phyloP scores from a whole-genome alignment of 1,140 invertebrate genomes.

The Ceratoteleas bidentatus region DNA sequence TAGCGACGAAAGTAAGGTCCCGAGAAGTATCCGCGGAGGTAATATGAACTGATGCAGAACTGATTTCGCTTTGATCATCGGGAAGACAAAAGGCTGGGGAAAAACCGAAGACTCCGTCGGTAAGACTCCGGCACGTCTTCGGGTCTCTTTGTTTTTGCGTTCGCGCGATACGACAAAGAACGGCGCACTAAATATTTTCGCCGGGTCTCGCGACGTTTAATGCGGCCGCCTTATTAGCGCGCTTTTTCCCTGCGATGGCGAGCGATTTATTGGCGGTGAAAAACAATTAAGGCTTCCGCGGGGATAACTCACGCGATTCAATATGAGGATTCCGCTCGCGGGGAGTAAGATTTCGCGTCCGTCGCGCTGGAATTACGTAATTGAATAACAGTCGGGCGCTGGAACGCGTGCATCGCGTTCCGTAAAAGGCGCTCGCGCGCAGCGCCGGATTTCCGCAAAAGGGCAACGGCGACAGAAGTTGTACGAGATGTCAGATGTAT shows the following conservation, averaged over 20 bases:
- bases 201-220: not conserved
- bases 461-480: slow-evolving; percentile 57
- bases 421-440: slow-evolving; percentile 49
- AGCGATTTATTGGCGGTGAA: slow-evolving; percentile 43
- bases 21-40: slow-evolving; percentile 25
- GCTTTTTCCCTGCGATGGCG: slow-evolving; percentile 8
- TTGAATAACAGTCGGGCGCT: slow-evolving; percentile 25
- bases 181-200: slow-evolving; percentile 6
- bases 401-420: slow-evolving; percentile 35
- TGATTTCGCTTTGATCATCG: slow-evolving; percentile 42
- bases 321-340: slow-evolving; percentile 50
- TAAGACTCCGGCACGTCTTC: not conserved
- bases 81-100: slow-evolving; percentile 29
- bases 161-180: slow-evolving; percentile 20
- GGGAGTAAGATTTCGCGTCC: slow-evolving; percentile 57
- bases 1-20: slow-evolving; percentile 28
- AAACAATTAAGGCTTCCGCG: slow-evolving; percentile 51
- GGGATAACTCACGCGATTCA: slow-evolving; percentile 39
- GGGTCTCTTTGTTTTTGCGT: slow-evolving; percentile 28
- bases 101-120: slow-evolving; percentile 1
- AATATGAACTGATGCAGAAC: slow-evolving; percentile 44
- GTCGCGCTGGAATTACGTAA: slow-evolving; percentile 52
- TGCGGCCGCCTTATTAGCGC: slow-evolving; percentile 26
- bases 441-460: slow-evolving; percentile 63
- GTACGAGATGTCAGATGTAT: slow-evolving; percentile 62